A percentile compares a stretch with the other conserved stretches of the same genome.
Evolutionary conservation across 2,888 invertebrate species (phyloP).

Genomic region (Sesamia inferens): DNA sequence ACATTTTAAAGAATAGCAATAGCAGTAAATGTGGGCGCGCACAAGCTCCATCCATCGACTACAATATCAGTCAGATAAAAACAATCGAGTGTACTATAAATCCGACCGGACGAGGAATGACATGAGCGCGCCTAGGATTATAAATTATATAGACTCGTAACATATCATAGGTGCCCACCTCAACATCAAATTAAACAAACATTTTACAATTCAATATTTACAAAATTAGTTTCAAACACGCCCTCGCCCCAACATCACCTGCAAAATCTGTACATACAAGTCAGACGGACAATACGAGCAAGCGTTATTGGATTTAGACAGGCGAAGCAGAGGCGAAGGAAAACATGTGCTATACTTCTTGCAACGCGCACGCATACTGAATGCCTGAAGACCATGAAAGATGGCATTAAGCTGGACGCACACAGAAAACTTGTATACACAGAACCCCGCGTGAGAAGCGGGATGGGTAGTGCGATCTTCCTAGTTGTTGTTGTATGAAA

Average conservation of each 20-base stretch:
- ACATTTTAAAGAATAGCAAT: neutral
- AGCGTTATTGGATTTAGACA: constrained; percentile 65
- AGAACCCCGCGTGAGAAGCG: neutral
- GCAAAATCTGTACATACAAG: constrained; percentile 62
- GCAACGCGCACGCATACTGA: constrained; percentile 30
- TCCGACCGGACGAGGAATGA: neutral
- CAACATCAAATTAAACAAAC: constrained; percentile 31
- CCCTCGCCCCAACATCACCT: constrained; percentile 61
- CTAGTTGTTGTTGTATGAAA: neutral
- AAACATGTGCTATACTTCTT: constrained; percentile 50
- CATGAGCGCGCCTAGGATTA: neutral
- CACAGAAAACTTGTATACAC: neutral
- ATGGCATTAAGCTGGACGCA: neutral
- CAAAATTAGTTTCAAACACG: constrained; percentile 42
- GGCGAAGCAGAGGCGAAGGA: constrained; percentile 66
- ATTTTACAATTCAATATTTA: constrained; percentile 43
- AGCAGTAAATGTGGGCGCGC: constrained; percentile 6
- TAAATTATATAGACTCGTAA: neutral
- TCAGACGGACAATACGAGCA: constrained; percentile 51
- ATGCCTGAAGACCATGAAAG: neutral
- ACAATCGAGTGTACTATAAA: neutral
- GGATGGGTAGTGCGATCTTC: neutral
- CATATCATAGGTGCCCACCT: constrained; percentile 30
- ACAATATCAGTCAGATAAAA: constrained; percentile 1
- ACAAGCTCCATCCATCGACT: constrained; percentile 1